Percentiles rank a stretch among this genome's conserved stretches.
phyloP scores from a whole-genome alignment of 2,888 invertebrate species.

The Megamerina dolium region DNA sequence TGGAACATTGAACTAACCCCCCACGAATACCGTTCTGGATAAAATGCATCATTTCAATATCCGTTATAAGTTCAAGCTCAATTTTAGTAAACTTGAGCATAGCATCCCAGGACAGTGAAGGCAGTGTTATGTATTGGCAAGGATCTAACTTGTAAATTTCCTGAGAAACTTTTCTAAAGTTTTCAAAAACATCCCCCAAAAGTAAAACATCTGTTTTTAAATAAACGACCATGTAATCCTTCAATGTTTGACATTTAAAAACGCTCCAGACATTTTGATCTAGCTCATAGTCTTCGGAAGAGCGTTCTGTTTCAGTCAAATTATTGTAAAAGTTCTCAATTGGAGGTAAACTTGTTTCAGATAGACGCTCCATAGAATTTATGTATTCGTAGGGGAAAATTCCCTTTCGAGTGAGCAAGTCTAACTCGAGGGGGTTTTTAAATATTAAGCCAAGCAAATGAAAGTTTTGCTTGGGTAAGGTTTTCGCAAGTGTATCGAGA shows the following conservation, averaged over 20 bases:
- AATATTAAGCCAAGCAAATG: too few relatives aligned
- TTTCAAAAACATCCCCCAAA: constrained; percentile 35
- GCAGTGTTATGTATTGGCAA: constrained; percentile 35
- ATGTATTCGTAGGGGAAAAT: too few relatives aligned
- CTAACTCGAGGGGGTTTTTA: too few relatives aligned
- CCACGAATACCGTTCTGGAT: constrained; percentile 17
- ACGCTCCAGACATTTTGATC: neutral
- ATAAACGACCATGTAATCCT: too few relatives aligned
- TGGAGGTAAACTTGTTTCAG: too few relatives aligned
- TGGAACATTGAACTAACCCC: constrained; percentile 14
- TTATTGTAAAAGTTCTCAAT: too few relatives aligned
- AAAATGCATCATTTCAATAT: constrained; percentile 36
- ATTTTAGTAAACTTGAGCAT: constrained; percentile 36
- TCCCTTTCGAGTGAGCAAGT: too few relatives aligned
- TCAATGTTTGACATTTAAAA: too few relatives aligned
- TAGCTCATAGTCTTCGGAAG: neutral
- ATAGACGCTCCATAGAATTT: too few relatives aligned
- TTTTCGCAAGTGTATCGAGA: constrained; percentile 1
- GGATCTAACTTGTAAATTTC: constrained; percentile 31
- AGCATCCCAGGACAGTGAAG: constrained; percentile 36
- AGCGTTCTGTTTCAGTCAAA: too few relatives aligned
- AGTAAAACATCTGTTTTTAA: too few relatives aligned
- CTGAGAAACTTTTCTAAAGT: constrained; percentile 26
- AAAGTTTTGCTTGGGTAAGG: too few relatives aligned
- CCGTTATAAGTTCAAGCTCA: constrained; percentile 34